Evolutionary conservation across 92 coral and sea anemone species (phyloP).

Genomic region (Virgularia gustaviana): DNA sequence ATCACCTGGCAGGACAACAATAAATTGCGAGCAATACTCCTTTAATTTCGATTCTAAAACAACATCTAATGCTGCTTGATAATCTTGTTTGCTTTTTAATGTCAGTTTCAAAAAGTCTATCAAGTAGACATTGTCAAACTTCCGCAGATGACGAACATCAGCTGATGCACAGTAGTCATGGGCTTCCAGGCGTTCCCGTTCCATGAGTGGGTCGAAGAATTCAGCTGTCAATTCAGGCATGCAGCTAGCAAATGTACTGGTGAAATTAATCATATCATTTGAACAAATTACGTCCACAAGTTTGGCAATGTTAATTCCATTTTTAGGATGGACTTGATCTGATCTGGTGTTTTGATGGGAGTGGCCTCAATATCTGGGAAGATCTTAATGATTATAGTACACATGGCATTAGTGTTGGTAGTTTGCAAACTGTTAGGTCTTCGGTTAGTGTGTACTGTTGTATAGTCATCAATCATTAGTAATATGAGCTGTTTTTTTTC

Average conservation of each 20-base stretch:
- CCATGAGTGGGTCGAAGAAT: constrained; percentile 56
- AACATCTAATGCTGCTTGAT: constrained; percentile 42
- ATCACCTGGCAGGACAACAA: constrained; percentile 56
- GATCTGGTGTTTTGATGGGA: constrained; percentile 1
- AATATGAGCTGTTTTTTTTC: constrained; percentile 27
- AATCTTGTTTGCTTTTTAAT: constrained; percentile 45
- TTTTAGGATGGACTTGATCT: constrained; percentile 29
- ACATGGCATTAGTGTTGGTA: constrained; percentile 35
- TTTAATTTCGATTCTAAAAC: constrained; percentile 36
- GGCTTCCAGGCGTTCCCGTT: constrained; percentile 45
- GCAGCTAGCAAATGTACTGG: constrained; percentile 37
- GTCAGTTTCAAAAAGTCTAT: constrained; percentile 47
- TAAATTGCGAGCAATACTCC: constrained; percentile 44
- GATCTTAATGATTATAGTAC: constrained; percentile 45
- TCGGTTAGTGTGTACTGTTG: constrained; percentile 47
- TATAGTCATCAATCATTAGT: constrained; percentile 55
- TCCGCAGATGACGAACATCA: constrained; percentile 26
- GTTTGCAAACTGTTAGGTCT: constrained; percentile 36
- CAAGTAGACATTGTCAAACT: constrained; percentile 44
- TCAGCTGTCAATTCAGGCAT: constrained; percentile 40
- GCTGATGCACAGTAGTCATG: constrained; percentile 53
- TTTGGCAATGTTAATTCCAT: not conserved
- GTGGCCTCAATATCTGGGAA: constrained; percentile 34
- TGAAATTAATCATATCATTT: constrained; percentile 4
- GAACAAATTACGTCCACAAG: constrained; percentile 32